Evolutionary conservation across 2,888 invertebrate genomes (phyloP).

Genomic region (Belgica antarctica): DNA sequence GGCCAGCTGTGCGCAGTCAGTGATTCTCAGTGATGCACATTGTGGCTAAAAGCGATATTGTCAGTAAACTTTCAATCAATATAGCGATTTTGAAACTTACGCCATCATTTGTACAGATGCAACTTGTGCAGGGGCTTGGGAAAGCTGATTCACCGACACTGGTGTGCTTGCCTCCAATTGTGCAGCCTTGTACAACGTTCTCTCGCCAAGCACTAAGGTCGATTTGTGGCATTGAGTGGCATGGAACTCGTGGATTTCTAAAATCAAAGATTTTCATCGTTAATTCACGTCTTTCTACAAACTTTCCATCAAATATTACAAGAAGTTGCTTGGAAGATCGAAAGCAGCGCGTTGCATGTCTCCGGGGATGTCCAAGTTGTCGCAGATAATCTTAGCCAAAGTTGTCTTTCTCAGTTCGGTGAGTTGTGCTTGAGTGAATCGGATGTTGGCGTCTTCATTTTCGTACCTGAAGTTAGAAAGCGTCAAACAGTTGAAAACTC

Average conservation of each 20-base stretch:
- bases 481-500: conserved; percentile 37
- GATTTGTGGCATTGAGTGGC: conserved; percentile 74
- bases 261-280: conserved; percentile 41
- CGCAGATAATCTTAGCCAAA: conserved; percentile 80
- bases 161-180: conserved; percentile 75
- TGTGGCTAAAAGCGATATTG: conserved; percentile 64
- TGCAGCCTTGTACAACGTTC: conserved; percentile 72
- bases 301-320: conserved; percentile 59
- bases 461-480: conserved; percentile 66
- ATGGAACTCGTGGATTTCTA: conserved; percentile 82
- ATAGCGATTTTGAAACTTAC: conserved; percentile 57
- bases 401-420: conserved; percentile 84
- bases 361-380: conserved; percentile 80
- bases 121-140: conserved; percentile 87
- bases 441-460: conserved; percentile 72
- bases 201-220: conserved; percentile 84
- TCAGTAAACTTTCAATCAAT: background rate
- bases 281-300: too few relatives aligned
- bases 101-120: conserved; percentile 81
- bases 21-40: conserved; percentile 82
- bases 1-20: conserved; percentile 79
- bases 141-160: conserved; percentile 79
- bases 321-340: conserved; percentile 85
- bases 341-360: conserved; percentile 88
- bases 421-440: conserved; percentile 82